Conservation (phyloP, 2,888 invertebrate genomes). For the Cryptocheilus praepositus region DNA sequence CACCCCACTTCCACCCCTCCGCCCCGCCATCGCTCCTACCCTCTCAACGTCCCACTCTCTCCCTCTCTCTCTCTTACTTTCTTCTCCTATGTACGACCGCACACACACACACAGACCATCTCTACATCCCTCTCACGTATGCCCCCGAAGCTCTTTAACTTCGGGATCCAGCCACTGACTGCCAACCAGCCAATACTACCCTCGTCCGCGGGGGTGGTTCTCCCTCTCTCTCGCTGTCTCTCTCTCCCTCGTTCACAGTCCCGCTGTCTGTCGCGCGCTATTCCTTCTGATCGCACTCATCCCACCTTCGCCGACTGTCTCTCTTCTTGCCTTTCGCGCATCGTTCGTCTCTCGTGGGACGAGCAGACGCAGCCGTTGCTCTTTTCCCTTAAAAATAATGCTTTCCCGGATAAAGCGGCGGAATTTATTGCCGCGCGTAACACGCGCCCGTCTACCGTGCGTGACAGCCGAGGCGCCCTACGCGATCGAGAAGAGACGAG, state of each 20-base stretch:
- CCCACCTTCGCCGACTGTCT: background rate
- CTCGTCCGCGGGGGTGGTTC: conserved; percentile 37
- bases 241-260: conserved; percentile 16
- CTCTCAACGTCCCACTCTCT: conserved; percentile 15
- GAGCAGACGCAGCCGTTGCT: conserved; percentile 29
- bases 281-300: background rate
- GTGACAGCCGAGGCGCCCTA: conserved; percentile 8
- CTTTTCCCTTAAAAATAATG: conserved; percentile 54
- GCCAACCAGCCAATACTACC: conserved; percentile 64
- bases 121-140: conserved; percentile 70
- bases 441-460: conserved; percentile 18
- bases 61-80: conserved; percentile 5
- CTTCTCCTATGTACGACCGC: conserved; percentile 31
- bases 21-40: conserved; percentile 26
- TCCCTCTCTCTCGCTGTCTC: conserved; percentile 39
- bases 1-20: conserved; percentile 61
- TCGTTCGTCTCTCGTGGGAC: conserved; percentile 19
- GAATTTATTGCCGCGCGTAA: conserved; percentile 50
- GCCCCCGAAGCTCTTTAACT: conserved; percentile 72
- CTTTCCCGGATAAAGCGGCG: conserved; percentile 33
- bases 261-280: conserved; percentile 15
- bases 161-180: conserved; percentile 67
- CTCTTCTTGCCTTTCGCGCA: conserved; percentile 12
- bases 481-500: background rate
- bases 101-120: conserved; percentile 35